Conservation (phyloP, 2,797 vertebrate species). For the Eremophila alpestris region DNA sequence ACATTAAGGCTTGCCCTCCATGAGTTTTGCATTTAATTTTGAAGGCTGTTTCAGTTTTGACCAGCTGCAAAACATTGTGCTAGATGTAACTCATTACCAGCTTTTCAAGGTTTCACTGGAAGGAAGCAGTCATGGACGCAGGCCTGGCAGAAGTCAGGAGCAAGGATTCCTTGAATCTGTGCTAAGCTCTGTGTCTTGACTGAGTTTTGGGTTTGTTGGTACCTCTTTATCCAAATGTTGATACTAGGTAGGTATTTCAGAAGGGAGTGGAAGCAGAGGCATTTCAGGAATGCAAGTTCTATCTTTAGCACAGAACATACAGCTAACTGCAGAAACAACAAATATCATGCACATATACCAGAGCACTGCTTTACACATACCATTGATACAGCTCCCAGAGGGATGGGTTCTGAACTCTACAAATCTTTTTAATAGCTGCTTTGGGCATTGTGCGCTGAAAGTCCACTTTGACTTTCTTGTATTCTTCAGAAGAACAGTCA, state of each 20-base stretch:
- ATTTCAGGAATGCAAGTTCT: background rate
- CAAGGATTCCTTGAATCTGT: background rate
- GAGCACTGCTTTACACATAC: slow-evolving; percentile 70
- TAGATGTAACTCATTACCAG: background rate
- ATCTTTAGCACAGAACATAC: background rate
- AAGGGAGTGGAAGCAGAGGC: background rate
- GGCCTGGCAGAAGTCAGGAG: background rate
- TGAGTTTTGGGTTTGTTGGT: background rate
- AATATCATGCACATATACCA: background rate
- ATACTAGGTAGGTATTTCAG: background rate
- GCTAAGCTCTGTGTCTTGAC: background rate
- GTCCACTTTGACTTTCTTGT: slow-evolving; percentile 73
- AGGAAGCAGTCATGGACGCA: background rate
- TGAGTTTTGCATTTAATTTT: background rate
- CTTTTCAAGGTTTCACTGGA: background rate
- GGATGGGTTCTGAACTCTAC: slow-evolving; percentile 86
- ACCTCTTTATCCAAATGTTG: background rate
- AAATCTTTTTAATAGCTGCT: slow-evolving; percentile 73
- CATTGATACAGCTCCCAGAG: slow-evolving; percentile 87
- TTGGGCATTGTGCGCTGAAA: slow-evolving; percentile 83
- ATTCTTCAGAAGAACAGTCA: slow-evolving; percentile 74
- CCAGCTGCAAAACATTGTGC: background rate
- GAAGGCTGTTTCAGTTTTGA: background rate
- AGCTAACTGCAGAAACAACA: background rate
- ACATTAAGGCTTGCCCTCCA: background rate